Evolutionary conservation across 2,113 vertebrate genomes (phyloP).

Genomic region (Dipodomys spectabilis): DNA sequence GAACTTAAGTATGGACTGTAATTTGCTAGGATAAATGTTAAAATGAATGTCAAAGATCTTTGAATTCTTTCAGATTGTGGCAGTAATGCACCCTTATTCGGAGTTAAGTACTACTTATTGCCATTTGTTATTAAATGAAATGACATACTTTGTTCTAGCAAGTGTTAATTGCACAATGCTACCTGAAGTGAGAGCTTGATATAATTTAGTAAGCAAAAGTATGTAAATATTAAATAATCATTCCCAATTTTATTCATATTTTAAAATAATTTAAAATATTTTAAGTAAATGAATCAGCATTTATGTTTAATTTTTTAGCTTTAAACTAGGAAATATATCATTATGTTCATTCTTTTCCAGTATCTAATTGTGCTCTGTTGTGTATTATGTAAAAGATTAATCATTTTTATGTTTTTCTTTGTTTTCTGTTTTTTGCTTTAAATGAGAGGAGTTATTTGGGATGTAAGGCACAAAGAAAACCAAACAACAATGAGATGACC

Average conservation of each 20-base stretch:
- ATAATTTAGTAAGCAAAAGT: conserved; percentile 15
- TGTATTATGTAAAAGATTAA: background rate
- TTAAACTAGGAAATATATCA: background rate
- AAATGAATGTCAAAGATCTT: conserved; percentile 6
- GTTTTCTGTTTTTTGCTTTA: background rate
- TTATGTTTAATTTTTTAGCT: conserved; percentile 37
- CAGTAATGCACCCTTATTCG: background rate
- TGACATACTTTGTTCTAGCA: background rate
- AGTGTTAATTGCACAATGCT: background rate
- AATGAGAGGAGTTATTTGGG: conserved; percentile 53
- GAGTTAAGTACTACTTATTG: background rate
- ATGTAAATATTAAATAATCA: conserved; percentile 16
- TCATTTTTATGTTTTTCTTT: background rate
- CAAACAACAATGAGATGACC: too few relatives aligned
- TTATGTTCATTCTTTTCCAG: conserved; percentile 3
- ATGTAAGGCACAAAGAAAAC: conserved; percentile 62
- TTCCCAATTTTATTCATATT: background rate
- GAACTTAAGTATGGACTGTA: background rate
- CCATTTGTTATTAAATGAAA: background rate
- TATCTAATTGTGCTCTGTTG: background rate
- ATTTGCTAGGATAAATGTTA: background rate
- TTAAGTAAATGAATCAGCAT: background rate
- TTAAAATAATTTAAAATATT: background rate
- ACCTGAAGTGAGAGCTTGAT: background rate
- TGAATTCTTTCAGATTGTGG: background rate